Evolutionary conservation across 2,113 vertebrate species (phyloP), one percentile per base, ranked within the genome.

Genomic region (Oreochromis tanganicae): DNA sequence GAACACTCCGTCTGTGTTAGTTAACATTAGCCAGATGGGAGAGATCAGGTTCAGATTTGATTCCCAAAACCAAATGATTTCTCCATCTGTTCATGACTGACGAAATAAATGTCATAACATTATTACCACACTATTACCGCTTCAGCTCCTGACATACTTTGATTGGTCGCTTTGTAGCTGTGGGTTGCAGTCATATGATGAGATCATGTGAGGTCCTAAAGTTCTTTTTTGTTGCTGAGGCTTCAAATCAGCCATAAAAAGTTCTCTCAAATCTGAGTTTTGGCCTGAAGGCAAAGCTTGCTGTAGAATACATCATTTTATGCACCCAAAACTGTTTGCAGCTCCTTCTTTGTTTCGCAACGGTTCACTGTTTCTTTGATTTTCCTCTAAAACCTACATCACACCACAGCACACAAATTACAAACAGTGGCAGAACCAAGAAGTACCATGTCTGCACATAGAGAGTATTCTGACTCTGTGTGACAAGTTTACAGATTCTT

Each of bases 181-280:
- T 75, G 24, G 71, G 9, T 6, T 75, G 24, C 16, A 75, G 73
- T 78, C 6, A 5, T 7, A 29, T 48, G 16, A 48, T 0, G 24
- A 50, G 24, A 32, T 50, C 29, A 75, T 29, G 27, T 78, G 43
- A 50, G 27, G 27, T 78, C 10, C 73, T 50, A 5, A 6, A 12
- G 71, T 32, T 50, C 27, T 78, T 32, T 78, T 3, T 78, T 48
- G 71, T 78, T 78, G 73, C 46, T 34, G 73, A 78, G 17, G 46
- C 46, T 78, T 11, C 48, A 78, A 78, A 52, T 34, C 73, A 78
- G 46, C 46, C 73, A 78, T 78, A 78, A 78, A n/a, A 34, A n/a
- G 4, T 78, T 78, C 73, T 5, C 46, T n/a, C 43, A 50, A 50
- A 78, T 75, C 46, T 5, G 16, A n/a, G 73, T 50, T 78, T 78